phyloP scores from a whole-genome alignment of 2,797 vertebrate genomes.

The Ispidina lecontei region DNA sequence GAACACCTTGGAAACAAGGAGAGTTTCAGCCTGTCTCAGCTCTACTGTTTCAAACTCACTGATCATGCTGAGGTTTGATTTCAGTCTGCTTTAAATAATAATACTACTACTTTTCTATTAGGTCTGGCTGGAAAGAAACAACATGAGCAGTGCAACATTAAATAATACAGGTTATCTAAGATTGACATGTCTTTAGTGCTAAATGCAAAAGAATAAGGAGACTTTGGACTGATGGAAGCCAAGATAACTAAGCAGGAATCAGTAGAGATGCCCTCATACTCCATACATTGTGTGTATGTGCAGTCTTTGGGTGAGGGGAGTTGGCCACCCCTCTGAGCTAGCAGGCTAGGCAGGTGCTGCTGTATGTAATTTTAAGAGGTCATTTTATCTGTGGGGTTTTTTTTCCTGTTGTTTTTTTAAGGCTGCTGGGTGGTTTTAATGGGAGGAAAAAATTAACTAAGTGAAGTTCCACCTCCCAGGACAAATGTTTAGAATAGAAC shows the following conservation, averaged over 20 bases:
- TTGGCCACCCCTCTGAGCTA: background rate
- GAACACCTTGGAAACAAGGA: background rate
- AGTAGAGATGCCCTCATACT: background rate
- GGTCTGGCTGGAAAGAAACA: background rate
- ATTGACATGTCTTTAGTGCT: background rate
- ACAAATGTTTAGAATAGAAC: background rate
- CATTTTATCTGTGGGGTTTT: background rate
- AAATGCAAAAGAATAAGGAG: background rate
- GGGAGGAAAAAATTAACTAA: background rate
- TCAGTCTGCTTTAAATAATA: background rate
- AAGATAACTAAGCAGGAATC: background rate
- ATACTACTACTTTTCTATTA: background rate
- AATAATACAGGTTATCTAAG: background rate
- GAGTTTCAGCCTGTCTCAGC: background rate
- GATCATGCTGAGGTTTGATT: background rate
- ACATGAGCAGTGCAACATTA: background rate
- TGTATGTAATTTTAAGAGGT: background rate
- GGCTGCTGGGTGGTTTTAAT: background rate
- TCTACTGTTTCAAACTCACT: background rate
- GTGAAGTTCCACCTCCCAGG: background rate
- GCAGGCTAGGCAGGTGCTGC: background rate
- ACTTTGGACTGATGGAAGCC: background rate
- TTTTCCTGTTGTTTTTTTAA: background rate
- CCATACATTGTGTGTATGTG: rapidly evolving
- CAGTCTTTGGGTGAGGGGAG: background rate